Conservation (phyloP, 2,113 vertebrate genomes). For the Cynopterus brachyotis region DNA sequence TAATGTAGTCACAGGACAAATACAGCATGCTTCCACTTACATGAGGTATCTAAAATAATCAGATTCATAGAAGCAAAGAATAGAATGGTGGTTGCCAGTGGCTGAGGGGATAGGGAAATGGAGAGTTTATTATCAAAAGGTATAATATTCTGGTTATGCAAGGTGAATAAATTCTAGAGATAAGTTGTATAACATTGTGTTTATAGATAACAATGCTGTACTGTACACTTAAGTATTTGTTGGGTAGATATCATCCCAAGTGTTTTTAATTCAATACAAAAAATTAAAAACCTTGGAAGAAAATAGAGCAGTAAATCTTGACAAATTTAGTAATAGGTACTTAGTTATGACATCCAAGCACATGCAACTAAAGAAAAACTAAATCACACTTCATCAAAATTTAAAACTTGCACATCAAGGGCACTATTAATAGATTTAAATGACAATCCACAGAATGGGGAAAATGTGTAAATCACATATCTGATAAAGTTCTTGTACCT, state of each 20-base stretch:
- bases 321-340: not conserved
- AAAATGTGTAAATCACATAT: not conserved
- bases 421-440: not conserved
- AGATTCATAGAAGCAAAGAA: not conserved
- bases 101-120: not conserved
- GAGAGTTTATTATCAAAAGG: not conserved
- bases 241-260: not conserved
- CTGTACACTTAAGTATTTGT: not conserved
- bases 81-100: not conserved
- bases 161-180: not conserved
- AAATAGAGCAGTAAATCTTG: not conserved
- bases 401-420: not conserved
- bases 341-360: not conserved
- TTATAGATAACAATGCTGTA: not conserved
- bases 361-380: not conserved
- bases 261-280: not conserved
- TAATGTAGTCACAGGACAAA: not conserved
- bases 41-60: not conserved
- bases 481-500: not conserved
- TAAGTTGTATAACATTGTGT: not conserved
- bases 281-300: not conserved
- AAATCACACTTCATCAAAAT: not conserved
- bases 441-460: not conserved
- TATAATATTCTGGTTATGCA: not conserved
- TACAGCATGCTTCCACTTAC: not conserved